Evolutionary conservation across 2,888 invertebrate genomes (phyloP).

Genomic region (Yponomeuta evonymella): DNA sequence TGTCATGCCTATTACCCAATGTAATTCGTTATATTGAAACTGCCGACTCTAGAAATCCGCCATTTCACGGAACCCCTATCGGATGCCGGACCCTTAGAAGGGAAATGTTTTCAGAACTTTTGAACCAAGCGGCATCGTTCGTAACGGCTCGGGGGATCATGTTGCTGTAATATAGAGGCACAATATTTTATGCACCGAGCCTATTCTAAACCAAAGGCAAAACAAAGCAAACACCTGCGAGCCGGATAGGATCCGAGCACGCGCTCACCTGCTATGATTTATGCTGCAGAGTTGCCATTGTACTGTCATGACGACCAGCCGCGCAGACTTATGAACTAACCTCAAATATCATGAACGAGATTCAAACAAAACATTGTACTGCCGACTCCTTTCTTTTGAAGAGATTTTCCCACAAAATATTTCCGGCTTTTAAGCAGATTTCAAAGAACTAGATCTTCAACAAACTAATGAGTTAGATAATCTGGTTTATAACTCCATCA

Average conservation of each 20-base stretch:
- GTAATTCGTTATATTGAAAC: constrained; percentile 16
- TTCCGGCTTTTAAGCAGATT: not conserved
- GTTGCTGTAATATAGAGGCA: not conserved
- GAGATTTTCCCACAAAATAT: not conserved
- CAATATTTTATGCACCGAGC: constrained; percentile 4
- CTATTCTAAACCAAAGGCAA: constrained; percentile 21
- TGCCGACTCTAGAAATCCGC: constrained; percentile 1
- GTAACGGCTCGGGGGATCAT: not conserved
- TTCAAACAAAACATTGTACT: not conserved
- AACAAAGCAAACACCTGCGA: constrained; percentile 44
- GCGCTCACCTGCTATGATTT: constrained; percentile 67
- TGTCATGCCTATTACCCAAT: constrained; percentile 46
- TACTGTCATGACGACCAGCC: constrained; percentile 51
- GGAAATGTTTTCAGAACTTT: constrained; percentile 1
- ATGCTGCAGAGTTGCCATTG: constrained; percentile 55
- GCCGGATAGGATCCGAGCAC: constrained; percentile 39
- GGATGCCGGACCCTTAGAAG: not conserved
- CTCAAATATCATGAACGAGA: constrained; percentile 39
- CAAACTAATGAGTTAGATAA: not conserved
- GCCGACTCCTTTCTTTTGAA: not conserved
- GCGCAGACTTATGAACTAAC: constrained; percentile 55
- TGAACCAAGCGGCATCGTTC: not conserved
- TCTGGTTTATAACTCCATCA: not conserved
- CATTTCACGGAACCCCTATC: not conserved
- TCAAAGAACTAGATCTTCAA: not conserved